Percentiles rank a stretch among this genome's conserved stretches.
Evolutionary conservation across 2,888 invertebrate genomes (phyloP).

Genomic region (Gastrophysa polygoni): DNA sequence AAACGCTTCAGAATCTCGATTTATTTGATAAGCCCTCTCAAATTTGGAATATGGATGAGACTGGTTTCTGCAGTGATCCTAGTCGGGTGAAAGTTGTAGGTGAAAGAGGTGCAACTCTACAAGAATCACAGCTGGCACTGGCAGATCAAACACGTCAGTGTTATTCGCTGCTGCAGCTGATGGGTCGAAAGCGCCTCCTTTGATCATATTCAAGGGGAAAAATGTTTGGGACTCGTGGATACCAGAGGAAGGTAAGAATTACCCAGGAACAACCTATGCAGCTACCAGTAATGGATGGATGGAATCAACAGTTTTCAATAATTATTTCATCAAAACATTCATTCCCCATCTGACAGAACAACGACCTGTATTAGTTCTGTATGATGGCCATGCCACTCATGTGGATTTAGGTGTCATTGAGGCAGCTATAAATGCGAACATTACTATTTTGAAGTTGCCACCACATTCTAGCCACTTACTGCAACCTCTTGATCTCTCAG

Average conservation of each 20-base stretch:
- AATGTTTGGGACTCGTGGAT: conserved; percentile 15
- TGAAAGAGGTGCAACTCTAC: conserved; percentile 12
- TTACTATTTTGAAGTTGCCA: conserved; percentile 42
- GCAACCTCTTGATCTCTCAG: conserved; percentile 41
- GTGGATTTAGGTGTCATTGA: conserved; percentile 27
- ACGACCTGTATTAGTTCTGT: conserved; percentile 45
- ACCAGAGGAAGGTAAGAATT: conserved; percentile 1
- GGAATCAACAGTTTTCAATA: conserved; percentile 46
- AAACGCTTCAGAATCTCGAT: not conserved
- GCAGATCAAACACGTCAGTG: conserved; percentile 20
- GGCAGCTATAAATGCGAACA: conserved; percentile 1
- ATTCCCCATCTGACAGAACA: conserved; percentile 43
- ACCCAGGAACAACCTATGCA: conserved; percentile 17
- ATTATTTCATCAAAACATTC: conserved; percentile 45
- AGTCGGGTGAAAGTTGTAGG: conserved; percentile 28
- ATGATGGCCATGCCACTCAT: conserved; percentile 48
- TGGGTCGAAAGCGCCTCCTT: conserved; percentile 3
- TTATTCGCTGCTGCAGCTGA: conserved; percentile 9
- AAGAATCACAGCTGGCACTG: conserved; percentile 18
- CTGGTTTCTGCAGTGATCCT: conserved; percentile 25
- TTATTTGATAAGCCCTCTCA: not conserved
- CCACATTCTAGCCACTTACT: conserved; percentile 44
- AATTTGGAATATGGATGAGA: conserved; percentile 31
- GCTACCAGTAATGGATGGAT: conserved; percentile 39
- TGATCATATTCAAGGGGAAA: conserved; percentile 17